Percentiles rank a stretch among this genome's conserved stretches.
Evolutionary conservation across 2,797 vertebrate species (phyloP).

Genomic region (Anguilla marmorata): DNA sequence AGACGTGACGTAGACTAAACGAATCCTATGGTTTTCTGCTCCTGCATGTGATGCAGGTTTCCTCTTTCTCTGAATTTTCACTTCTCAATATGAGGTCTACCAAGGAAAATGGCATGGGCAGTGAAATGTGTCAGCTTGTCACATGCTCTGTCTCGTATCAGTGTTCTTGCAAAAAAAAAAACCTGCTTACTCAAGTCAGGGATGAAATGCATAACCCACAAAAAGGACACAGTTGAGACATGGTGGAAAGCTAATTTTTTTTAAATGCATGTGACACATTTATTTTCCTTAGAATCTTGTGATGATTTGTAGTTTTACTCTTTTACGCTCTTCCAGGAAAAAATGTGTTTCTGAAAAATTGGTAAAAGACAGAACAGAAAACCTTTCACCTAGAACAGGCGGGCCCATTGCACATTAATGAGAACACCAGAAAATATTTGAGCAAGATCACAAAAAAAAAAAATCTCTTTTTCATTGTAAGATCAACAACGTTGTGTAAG

Average conservation of each 20-base stretch:
- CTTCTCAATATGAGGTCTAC: not conserved
- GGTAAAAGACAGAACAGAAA: not conserved
- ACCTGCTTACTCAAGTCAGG: constrained; percentile 1
- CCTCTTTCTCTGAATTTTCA: constrained; percentile 1
- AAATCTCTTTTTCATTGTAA: not conserved
- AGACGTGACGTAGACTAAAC: not conserved
- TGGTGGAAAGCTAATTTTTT: not conserved
- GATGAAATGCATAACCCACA: not conserved
- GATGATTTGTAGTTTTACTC: not conserved
- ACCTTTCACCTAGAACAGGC: not conserved
- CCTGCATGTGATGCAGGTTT: not conserved
- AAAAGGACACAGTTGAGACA: not conserved
- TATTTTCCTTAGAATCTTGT: not conserved
- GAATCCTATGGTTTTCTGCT: not conserved
- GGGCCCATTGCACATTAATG: not conserved
- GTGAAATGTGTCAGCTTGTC: not conserved
- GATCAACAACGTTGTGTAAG: not conserved
- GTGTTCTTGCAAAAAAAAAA: too few relatives aligned
- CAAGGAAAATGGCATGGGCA: not conserved
- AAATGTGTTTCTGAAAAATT: not conserved
- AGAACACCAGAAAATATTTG: not conserved
- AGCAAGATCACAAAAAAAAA: not conserved
- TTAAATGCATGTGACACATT: not conserved
- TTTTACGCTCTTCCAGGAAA: not conserved
- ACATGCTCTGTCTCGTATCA: not conserved